A percentile compares a stretch with the other conserved stretches of the same genome.
phyloP scores from a whole-genome alignment of 2,888 invertebrate genomes.

The Ceriagrion tenellum region DNA sequence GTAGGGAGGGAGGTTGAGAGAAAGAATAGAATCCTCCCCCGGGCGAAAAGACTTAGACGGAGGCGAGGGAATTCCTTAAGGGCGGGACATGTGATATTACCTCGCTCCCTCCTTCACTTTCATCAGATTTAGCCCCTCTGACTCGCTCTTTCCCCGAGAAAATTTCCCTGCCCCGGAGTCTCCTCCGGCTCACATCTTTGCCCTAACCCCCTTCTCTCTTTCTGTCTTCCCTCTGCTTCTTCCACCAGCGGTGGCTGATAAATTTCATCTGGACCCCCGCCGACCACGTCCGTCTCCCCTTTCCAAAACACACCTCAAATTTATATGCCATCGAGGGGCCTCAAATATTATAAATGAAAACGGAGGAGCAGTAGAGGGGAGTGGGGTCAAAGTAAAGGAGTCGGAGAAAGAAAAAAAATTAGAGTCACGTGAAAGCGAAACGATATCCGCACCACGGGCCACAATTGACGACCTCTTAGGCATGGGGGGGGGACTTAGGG shows the following conservation, averaged over 20 bases:
- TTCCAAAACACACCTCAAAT: constrained; percentile 62
- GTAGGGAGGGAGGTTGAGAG: neutral
- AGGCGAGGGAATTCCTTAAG: neutral
- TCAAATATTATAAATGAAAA: constrained; percentile 10
- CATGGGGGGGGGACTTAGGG: neutral
- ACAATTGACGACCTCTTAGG: constrained; percentile 48
- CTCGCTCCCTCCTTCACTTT: neutral
- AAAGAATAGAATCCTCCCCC: neutral
- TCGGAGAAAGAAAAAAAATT: neutral
- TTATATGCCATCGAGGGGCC: constrained; percentile 57
- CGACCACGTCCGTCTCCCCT: constrained; percentile 34
- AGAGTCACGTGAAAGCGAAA: constrained; percentile 28
- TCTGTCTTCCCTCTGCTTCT: neutral
- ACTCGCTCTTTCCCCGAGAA: neutral
- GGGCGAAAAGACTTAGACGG: neutral
- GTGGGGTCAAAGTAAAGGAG: neutral
- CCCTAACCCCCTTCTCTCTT: neutral
- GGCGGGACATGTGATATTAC: neutral
- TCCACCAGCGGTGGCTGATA: constrained; percentile 44
- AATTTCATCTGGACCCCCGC: constrained; percentile 54
- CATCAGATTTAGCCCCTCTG: neutral
- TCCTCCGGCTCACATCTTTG: neutral
- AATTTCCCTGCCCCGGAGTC: neutral
- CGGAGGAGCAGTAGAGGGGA: neutral
- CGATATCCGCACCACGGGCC: constrained; percentile 50